phyloP scores from a whole-genome alignment of 2,797 vertebrate genomes.

The Spatula clypeata region DNA sequence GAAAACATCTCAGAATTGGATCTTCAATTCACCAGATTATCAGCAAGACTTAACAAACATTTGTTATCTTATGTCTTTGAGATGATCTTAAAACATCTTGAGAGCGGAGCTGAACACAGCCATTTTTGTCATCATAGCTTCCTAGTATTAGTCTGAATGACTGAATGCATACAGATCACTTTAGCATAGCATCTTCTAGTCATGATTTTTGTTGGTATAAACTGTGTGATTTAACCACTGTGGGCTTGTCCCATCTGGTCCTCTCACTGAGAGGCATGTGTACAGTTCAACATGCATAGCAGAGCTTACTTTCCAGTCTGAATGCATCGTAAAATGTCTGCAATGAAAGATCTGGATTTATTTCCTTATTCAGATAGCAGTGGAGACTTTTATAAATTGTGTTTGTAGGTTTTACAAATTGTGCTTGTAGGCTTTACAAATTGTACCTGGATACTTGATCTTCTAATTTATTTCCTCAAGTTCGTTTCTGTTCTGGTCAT shows the following conservation, averaged over 20 bases:
- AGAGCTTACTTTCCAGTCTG: background rate
- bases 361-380: background rate
- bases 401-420: background rate
- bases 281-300: background rate
- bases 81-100: background rate
- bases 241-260: background rate
- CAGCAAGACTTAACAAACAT: background rate
- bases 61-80: background rate
- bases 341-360: background rate
- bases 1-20: background rate
- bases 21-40: background rate
- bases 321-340: background rate
- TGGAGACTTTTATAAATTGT: background rate
- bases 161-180: background rate
- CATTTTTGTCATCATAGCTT: background rate
- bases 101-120: background rate
- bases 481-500: background rate
- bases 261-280: background rate
- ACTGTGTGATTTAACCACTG: background rate
- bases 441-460: background rate
- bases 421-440: background rate
- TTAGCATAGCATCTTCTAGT: background rate
- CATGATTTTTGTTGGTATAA: background rate
- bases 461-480: background rate
- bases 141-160: background rate